phyloP scores from a whole-genome alignment of 2,113 vertebrate genomes.

The Benitochromis conjunctus region DNA sequence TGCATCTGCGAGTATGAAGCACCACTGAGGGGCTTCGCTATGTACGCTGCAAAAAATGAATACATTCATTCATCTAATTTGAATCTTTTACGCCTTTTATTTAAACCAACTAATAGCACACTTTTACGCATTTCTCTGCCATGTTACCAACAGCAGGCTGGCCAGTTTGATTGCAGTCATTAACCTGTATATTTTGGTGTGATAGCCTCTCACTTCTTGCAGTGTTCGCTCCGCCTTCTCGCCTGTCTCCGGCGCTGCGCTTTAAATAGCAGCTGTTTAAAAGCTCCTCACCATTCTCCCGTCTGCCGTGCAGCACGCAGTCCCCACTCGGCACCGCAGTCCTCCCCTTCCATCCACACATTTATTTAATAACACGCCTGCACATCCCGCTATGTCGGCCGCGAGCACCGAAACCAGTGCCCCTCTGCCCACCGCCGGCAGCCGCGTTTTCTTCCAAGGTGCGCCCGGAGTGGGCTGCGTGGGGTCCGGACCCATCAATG shows the following conservation, averaged over 20 bases:
- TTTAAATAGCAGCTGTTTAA: constrained; percentile 81
- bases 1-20: neutral
- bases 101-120: rapidly evolving
- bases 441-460: constrained; percentile 88
- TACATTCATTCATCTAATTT: neutral
- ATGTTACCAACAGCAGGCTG: neutral
- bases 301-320: constrained; percentile 25
- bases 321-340: neutral
- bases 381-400: constrained; percentile 68
- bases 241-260: constrained; percentile 63
- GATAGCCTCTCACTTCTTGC: neutral
- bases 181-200: neutral
- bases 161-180: neutral
- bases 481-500: constrained; percentile 64
- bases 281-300: constrained; percentile 46
- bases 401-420: constrained; percentile 75
- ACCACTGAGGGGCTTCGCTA: constrained; percentile 13
- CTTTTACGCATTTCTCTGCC: neutral
- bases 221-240: constrained; percentile 55
- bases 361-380: neutral
- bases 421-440: constrained; percentile 64
- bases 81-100: neutral
- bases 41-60: constrained; percentile 9
- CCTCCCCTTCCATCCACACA: constrained; percentile 40
- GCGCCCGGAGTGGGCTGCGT: constrained; percentile 75